A percentile compares a stretch with the other conserved stretches of the same genome.
Evolutionary conservation across 1,140 invertebrate genomes (phyloP).

Genomic region (Vanessa tameamea): DNA sequence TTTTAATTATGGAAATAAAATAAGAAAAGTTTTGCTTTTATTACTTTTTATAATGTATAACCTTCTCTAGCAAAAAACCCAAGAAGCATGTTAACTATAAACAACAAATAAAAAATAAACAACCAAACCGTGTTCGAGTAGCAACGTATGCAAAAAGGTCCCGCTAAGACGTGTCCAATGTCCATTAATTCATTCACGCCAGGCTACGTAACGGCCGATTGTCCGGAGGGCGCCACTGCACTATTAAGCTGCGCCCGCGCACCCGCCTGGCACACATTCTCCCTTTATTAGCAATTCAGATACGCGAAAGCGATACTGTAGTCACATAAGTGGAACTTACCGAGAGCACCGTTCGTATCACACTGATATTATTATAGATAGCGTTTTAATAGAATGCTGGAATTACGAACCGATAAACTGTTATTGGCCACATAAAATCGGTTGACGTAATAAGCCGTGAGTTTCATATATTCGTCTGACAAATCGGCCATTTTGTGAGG

Average conservation of each 20-base stretch:
- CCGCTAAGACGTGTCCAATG: slow-evolving; percentile 35
- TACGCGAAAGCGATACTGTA: slow-evolving; percentile 71
- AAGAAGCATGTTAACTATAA: too few species aligned
- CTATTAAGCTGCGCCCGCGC: slow-evolving; percentile 53
- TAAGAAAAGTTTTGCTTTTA: too few species aligned
- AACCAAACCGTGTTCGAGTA: slow-evolving; percentile 18
- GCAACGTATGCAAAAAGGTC: slow-evolving; percentile 33
- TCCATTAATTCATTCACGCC: slow-evolving; percentile 48
- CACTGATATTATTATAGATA: slow-evolving; percentile 64
- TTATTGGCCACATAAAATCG: slow-evolving; percentile 68
- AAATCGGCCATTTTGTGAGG: slow-evolving; percentile 64
- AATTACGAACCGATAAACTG: slow-evolving; percentile 64
- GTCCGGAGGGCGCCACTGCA: slow-evolving; percentile 56
- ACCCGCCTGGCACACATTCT: slow-evolving; percentile 61
- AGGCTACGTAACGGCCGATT: slow-evolving; percentile 46
- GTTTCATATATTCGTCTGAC: slow-evolving; percentile 73
- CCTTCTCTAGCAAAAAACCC: too few species aligned
- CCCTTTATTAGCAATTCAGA: slow-evolving; percentile 75
- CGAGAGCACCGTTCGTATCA: slow-evolving; percentile 60
- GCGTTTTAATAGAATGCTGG: slow-evolving; percentile 66
- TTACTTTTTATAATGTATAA: too few species aligned
- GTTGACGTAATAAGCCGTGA: slow-evolving; percentile 68
- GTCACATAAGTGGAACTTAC: slow-evolving; percentile 66
- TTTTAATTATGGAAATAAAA: too few species aligned
- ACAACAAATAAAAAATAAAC: neutral